A percentile compares a stretch with the other conserved stretches of the same genome.
Conservation (phyloP, 2,113 vertebrate species). For the Mormyrus iriodes region DNA sequence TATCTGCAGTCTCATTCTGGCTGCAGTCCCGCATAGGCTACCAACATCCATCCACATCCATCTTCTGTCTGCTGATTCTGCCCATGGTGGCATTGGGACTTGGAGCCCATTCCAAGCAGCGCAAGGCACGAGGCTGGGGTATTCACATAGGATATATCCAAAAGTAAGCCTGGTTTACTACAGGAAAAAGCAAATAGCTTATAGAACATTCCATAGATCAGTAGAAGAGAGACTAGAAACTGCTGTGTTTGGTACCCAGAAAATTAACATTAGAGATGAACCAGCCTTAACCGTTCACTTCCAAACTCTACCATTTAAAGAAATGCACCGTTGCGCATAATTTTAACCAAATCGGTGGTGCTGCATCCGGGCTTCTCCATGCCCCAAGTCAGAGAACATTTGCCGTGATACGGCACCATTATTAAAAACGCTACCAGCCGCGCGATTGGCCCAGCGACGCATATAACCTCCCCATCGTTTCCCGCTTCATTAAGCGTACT, state of each 20-base stretch:
- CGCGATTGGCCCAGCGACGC: not conserved
- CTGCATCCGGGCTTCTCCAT: not conserved
- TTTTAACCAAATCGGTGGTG: not conserved
- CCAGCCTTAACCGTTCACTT: not conserved
- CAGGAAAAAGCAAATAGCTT: not conserved
- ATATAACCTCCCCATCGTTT: not conserved
- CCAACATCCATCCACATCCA: not conserved
- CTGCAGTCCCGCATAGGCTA: not conserved
- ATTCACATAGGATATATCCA: not conserved
- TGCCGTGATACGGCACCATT: not conserved
- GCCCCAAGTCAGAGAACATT: not conserved
- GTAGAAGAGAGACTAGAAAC: not conserved
- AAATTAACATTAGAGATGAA: not conserved
- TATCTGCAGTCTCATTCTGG: not conserved
- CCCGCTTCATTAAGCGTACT: slow-evolving; percentile 9
- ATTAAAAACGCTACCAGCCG: slow-evolving; percentile 3
- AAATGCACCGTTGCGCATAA: not conserved
- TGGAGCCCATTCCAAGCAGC: not conserved
- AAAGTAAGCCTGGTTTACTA: not conserved
- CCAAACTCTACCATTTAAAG: not conserved
- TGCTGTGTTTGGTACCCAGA: not conserved
- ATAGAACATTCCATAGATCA: not conserved
- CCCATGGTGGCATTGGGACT: not conserved
- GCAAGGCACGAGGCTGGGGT: not conserved
- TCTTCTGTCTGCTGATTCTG: not conserved